Evolutionary conservation across 1,140 invertebrate species (phyloP), one percentile per base, ranked within the genome.

Genomic region (Cherax quadricarinatus): DNA sequence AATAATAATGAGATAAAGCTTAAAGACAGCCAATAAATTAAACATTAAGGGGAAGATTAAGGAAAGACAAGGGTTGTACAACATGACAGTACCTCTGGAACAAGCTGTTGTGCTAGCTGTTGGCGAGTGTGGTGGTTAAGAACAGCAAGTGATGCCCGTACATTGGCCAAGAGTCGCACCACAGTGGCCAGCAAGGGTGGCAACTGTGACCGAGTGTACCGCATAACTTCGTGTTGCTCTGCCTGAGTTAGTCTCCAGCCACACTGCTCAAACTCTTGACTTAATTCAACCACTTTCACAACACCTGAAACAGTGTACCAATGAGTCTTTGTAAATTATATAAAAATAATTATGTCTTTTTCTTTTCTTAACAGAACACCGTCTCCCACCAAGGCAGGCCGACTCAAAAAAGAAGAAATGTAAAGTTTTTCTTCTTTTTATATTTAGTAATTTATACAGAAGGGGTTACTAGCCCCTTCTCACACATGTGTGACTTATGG

Each of bases 211-310:
- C 96, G 96, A 4, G 96, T 96, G 95, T 97, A 96, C 93, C 96
- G 96, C 87, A 97, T 96, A 30, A 97, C 97, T 94, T 96, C 96
- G 94, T 97, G 96, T 92, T 96, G 95, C 94, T 97, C 96, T 88
- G 96, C 95, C 78, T 95, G 94, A 5, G 96, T 95, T 84, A 96
- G 94, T 89, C 95, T 94, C 88, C 94, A 93, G 48, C 79, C 83
- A 82, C 49, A 93, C 87, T 88, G 94, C 92, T 92, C 94, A 94
- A 93, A 94, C 94, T 49, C 94, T 92, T 87, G 94, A 84, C 94
- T 94, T 21, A 94, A 78, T 83, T 94, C 94, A 41, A 94, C 93
- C 24, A 94, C 82, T 66, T 94, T 94, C 81, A 94, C 94, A 51
- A 94, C 94, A 60, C 91, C 91, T 92, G 30, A 24, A 78, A 62